Evolutionary conservation across 2,888 invertebrate genomes (phyloP), one percentile per base, ranked within the genome.

Genomic region (Orthonychiurus folsomi): DNA sequence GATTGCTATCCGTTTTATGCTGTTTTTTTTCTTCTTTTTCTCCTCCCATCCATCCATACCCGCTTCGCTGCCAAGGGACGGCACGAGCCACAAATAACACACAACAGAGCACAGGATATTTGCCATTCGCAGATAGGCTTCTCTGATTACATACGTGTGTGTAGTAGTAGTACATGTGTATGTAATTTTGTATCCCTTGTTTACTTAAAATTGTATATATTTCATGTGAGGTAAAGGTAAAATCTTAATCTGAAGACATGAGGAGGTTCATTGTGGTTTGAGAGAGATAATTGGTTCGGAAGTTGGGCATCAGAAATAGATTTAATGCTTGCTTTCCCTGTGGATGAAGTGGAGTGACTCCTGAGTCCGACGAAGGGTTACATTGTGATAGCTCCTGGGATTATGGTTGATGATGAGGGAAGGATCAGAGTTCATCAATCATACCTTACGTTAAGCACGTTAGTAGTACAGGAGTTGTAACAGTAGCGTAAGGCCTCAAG

Each of bases 271-370:
- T 37, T 37, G 37, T 37, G 37, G 37, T 37, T n/a, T n/a, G n/a
- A 37, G 15, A 37, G 15, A 15, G 37, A 37, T 37, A 37, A 37
- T 37, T 37, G 37, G 37, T 37, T 37, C 5, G 52, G 52, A 52
- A 64, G 59, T 64, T 64, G 57, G 61, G 56, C 64, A 65, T 65
- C 65, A 62, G 62, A 65, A 65, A 65, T 65, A 62, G 62, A 62
- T 65, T 65, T 62, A 61, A 64, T 61, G 63, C 63, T 63, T 63
- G 59, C 62, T 56, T 58, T 37, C 37, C 37, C 5, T 37, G 37
- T 5, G 9, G 9, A 37, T 37, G 37, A 15, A 37, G 9, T 37
- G 15, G 5, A 37, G 37, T 37, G n/a, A n/a, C n/a, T n/a, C n/a
- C n/a, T n/a, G n/a, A n/a, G n/a, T n/a, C n/a, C n/a, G n/a, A n/a